Conservation (phyloP, 2,888 invertebrate species). For the Podabrus alpinus region DNA sequence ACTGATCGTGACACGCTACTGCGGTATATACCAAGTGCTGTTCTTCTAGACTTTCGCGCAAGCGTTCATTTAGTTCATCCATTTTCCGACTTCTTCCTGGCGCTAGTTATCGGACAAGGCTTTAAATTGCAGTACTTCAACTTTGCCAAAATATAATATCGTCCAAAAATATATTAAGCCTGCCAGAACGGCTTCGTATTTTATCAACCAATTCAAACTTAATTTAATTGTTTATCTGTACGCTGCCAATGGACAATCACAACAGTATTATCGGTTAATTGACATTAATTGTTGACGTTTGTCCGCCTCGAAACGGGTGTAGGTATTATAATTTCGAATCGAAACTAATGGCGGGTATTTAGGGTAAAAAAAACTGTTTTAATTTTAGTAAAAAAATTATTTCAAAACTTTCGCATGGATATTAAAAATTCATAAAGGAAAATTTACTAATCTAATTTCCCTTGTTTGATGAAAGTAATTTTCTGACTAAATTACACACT, state of each 20-base stretch:
- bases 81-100: neutral
- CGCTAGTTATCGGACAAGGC: neutral
- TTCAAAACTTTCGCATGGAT: neutral
- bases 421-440: neutral
- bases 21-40: constrained; percentile 48
- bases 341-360: neutral
- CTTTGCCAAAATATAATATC: neutral
- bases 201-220: neutral
- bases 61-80: constrained; percentile 24
- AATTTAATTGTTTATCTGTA: neutral
- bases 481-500: neutral
- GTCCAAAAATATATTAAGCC: neutral
- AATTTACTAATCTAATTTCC: neutral
- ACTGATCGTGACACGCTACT: constrained; percentile 44
- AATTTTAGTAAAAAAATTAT: neutral
- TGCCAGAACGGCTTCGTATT: neutral
- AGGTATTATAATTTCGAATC: neutral
- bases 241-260: neutral
- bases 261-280: neutral
- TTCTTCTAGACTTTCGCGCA: constrained; percentile 25
- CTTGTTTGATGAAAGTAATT: neutral
- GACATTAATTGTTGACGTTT: neutral
- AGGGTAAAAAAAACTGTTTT: no score
- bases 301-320: neutral
- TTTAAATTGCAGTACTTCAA: neutral